phyloP scores from a whole-genome alignment of 2,113 vertebrate genomes.

The Megaceryle torquata region DNA sequence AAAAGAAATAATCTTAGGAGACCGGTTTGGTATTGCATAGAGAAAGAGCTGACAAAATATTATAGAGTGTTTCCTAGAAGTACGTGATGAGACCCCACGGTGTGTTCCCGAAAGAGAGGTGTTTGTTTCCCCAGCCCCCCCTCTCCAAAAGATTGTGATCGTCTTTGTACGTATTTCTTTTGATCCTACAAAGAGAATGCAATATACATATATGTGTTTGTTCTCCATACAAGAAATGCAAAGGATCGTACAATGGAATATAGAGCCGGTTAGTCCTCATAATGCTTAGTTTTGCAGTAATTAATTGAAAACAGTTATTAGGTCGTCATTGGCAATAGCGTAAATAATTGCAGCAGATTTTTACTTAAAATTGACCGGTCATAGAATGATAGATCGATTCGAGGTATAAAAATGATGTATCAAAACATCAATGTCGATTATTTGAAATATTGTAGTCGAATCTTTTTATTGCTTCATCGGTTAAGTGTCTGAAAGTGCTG shows the following conservation, averaged over 20 bases:
- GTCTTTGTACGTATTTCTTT: constrained; percentile 39
- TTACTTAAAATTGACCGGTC: constrained; percentile 80
- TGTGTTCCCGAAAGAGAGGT: not conserved
- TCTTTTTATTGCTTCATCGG: constrained; percentile 82
- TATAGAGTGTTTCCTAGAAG: not conserved
- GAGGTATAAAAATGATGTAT: constrained; percentile 81
- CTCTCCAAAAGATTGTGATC: not conserved
- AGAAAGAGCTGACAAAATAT: constrained; percentile 37
- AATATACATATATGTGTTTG: constrained; percentile 4
- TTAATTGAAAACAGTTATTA: constrained; percentile 78
- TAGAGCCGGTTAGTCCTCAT: constrained; percentile 18
- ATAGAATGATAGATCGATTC: constrained; percentile 76
- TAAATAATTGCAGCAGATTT: constrained; percentile 79
- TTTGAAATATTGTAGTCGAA: constrained; percentile 84
- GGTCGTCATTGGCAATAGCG: constrained; percentile 76
- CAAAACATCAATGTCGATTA: constrained; percentile 84
- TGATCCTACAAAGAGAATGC: constrained; percentile 44
- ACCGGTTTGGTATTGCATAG: not conserved
- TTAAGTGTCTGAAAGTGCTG: constrained; percentile 82
- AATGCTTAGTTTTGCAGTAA: constrained; percentile 60
- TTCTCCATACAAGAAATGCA: not conserved
- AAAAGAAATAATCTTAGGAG: not conserved
- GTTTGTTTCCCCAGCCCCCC: not conserved
- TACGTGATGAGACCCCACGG: not conserved
- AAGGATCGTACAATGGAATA: not conserved